These are phyloP conservation scores for Oryctes rhinoceros DNA, from an alignment of 1,140 invertebrate genomes.

Conservation along the genomic window DNA sequence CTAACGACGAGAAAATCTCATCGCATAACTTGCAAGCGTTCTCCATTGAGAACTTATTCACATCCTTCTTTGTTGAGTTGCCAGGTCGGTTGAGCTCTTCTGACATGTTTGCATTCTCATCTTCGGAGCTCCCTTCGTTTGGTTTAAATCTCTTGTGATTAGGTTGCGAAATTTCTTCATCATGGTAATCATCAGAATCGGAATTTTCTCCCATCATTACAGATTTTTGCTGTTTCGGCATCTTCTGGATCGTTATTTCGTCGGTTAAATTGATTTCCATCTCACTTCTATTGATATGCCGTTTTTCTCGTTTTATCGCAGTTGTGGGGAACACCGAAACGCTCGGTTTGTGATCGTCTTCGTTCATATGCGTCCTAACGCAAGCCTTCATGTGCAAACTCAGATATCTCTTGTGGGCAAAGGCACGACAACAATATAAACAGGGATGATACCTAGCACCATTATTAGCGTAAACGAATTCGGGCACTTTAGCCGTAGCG, in stretches of 20 bases:
- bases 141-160: neutral
- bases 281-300: neutral
- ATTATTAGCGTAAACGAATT: constrained; percentile 31
- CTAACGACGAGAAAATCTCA: constrained; percentile 19
- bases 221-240: neutral
- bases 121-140: neutral
- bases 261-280: constrained; percentile 8
- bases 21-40: constrained; percentile 36
- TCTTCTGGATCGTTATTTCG: neutral
- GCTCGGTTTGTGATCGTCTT: constrained; percentile 15
- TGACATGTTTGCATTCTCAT: neutral
- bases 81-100: neutral
- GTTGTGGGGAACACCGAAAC: neutral
- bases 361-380: constrained; percentile 6
- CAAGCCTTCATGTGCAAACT: constrained; percentile 32
- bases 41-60: neutral
- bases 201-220: neutral
- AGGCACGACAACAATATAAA: constrained; percentile 33
- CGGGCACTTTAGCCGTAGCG: constrained; percentile 26
- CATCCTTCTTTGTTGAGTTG: constrained; percentile 11
- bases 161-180: neutral
- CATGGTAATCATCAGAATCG: constrained; percentile 1
- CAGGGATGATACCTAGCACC: constrained; percentile 32
- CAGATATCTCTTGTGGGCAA: constrained; percentile 26
- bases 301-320: neutral